Evolutionary conservation across 2,888 invertebrate species (phyloP), one percentile per base, ranked within the genome.

Genomic region (Nemoura dubitans): DNA sequence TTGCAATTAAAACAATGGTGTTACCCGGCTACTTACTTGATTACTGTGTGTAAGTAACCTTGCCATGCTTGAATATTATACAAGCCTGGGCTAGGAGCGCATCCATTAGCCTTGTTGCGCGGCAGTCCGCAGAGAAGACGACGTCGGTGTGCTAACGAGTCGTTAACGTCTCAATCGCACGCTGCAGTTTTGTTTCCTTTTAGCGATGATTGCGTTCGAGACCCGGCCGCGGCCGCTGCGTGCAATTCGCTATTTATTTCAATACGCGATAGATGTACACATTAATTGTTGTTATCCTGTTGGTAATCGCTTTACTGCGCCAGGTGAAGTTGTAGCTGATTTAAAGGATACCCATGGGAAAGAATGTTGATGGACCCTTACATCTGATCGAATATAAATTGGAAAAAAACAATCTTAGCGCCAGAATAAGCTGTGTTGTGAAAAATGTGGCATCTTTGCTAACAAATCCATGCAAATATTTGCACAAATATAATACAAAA

Each of bases 21-120:
- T 78, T 26, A 59, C 2, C 10, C 21, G 59, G 16, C 59, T 59
- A 59, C 59, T 59, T 21, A 59, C 16, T 59, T 59, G 6, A 59
- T 59, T 78, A 28, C n/a, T 10, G n/a, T 78, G 78, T 78, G 78
- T 78, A 78, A 78, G 25, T 78, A 78, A 78, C 78, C 78, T 78
- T 78, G 78, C 78, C 78, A n/a, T 28, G 14, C 14, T 59, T 7
- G 2, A 59, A 59, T 59, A 59, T 59, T 59, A 59, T 59, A 59
- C 59, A 59, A 59, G 59, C 1, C 59, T n/a, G n/a, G n/a, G n/a
- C n/a, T n/a, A 59, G 59, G 21, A 59, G 59, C 21, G 59, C 59
- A 21, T 59, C 59, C 59, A 78, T 78, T 78, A 78, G 78, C 78
- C 78, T 78, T 78, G 21, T 78, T 78, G 25, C 78, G 78, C 78